Evolutionary conservation across 2,888 invertebrate genomes (phyloP), one percentile per base, ranked within the genome.

Genomic region (Brachylomia viminalis): DNA sequence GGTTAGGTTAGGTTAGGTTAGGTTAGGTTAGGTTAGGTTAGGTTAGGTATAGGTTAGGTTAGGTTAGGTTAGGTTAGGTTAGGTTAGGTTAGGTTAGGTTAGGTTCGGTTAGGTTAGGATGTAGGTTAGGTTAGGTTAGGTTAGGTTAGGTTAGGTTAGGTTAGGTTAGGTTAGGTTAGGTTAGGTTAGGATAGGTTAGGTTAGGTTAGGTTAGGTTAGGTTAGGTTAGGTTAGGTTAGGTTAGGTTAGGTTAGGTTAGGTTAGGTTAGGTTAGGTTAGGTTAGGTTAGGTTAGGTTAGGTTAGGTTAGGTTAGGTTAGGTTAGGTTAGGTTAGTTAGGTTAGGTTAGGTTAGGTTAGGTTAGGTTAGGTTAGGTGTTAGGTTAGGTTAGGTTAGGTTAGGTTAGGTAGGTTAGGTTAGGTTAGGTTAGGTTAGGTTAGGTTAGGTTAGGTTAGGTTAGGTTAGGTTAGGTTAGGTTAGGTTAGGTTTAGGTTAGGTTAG

Each of bases 21-120:
- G 71, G 71, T 75, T 74, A 77, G 73, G 80, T 80, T 80, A 80
- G 78, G 81, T 78, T 77, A 81, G 78, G 77, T 68, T 72, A 72
- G 72, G 74, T 68, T 82, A 71, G 67, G 76, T 58, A 65, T 72
- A 72, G 72, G 74, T 68, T 82, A 71, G 67, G 76, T 58, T 54
- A 67, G 66, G 66, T 33, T 67, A 33, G 52, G 66, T 52, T 67
- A 54, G 27, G 38, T 17, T 38, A 54, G 68, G 59, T 70, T 71
- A 74, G 74, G 74, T 73, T 76, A 76, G 76, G 76, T 76, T 76
- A 79, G 74, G 72, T 76, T 72, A 76, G 76, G 79, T 77, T 77
- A 79, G 79, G 79, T 79, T 79, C 77, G 79, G 79, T 79, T 79
- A 79, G 79, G 77, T 76, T 79, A 77, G 77, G 79, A 47, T 71